Conservation (phyloP, 2,888 invertebrate species). For the Drosophila infuscata region DNA sequence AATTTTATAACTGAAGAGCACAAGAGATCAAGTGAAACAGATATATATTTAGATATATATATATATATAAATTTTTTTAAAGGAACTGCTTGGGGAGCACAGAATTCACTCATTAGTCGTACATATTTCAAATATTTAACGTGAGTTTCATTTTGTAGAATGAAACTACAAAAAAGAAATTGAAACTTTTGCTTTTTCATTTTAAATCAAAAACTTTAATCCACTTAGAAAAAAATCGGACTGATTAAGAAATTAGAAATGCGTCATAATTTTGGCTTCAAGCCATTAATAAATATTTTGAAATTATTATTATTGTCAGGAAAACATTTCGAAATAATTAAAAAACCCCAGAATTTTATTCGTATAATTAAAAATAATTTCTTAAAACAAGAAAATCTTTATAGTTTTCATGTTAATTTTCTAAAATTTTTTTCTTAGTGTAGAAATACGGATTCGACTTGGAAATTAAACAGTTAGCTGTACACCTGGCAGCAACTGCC, state of each 20-base stretch:
- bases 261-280: accelerated
- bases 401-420: neutral
- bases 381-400: neutral
- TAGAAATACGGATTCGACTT: constrained; percentile 12
- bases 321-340: neutral
- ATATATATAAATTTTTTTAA: neutral
- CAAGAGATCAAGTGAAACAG: neutral
- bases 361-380: neutral
- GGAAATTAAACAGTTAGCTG: constrained; percentile 26
- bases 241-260: too few species aligned
- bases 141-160: neutral
- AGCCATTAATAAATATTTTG: neutral
- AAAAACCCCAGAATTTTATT: neutral
- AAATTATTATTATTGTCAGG: neutral
- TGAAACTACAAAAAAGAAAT: neutral
- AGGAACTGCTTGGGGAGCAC: neutral
- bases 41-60: neutral
- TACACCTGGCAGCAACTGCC: neutral
- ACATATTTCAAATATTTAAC: neutral
- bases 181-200: neutral
- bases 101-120: neutral
- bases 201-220: neutral
- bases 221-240: neutral
- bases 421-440: neutral
- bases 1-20: neutral